phyloP scores from a whole-genome alignment of 2,888 invertebrate species.

The Apamea epomidion region DNA sequence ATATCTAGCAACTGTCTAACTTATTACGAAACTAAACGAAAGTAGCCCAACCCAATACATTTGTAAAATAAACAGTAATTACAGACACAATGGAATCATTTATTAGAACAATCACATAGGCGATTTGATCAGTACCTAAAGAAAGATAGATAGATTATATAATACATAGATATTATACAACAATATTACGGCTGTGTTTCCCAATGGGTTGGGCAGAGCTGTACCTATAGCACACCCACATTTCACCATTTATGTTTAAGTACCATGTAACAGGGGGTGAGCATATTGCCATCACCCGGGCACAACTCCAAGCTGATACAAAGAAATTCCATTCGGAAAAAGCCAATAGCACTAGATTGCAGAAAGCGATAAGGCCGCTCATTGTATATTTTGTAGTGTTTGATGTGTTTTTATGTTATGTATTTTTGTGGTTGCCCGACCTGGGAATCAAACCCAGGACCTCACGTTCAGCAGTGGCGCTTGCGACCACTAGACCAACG shows the following conservation, averaged over 20 bases:
- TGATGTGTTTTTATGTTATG: no score
- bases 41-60: constrained; percentile 14
- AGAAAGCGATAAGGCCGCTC: no score
- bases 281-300: no score
- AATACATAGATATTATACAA: constrained; percentile 11
- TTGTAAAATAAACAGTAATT: constrained; percentile 1
- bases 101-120: not conserved
- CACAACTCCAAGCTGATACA: no score
- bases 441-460: not conserved
- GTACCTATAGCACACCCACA: no score
- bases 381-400: no score
- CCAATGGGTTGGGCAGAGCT: accelerated
- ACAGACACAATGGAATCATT: constrained; percentile 15
- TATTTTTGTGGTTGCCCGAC: not conserved
- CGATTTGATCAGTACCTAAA: constrained; percentile 14
- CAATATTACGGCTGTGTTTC: not conserved
- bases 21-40: constrained; percentile 23
- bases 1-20: not conserved
- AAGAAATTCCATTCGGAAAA: no score
- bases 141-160: constrained; percentile 41
- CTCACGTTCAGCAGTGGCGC: not conserved
- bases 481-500: not conserved
- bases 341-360: no score
- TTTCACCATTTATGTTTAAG: no score
- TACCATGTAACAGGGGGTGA: no score